These are phyloP conservation scores for Sebastiscus tertius DNA, from an alignment of 2,797 vertebrate genomes.

Conservation along the genomic window DNA sequence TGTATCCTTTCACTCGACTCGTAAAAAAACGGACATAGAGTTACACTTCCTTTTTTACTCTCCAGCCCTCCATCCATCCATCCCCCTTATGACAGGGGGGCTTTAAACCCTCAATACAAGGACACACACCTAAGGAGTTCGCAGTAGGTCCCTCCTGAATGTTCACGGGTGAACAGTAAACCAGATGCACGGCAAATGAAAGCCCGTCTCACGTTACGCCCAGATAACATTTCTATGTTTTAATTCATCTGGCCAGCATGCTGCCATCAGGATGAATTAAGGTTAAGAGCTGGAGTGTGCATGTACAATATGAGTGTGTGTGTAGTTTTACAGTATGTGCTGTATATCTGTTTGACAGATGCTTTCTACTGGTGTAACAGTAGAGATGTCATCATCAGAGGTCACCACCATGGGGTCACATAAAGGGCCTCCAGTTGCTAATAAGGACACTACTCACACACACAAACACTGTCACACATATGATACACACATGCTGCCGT, in stretches of 20 bases:
- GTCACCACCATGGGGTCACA: constrained; percentile 21
- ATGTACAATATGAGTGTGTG: not conserved
- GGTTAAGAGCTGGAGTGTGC: constrained; percentile 20
- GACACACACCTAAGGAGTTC: constrained; percentile 57
- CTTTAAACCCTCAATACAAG: constrained; percentile 63
- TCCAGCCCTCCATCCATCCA: constrained; percentile 65
- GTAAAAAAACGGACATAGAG: constrained; percentile 37
- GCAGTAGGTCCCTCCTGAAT: constrained; percentile 56
- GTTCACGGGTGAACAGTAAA: constrained; percentile 68
- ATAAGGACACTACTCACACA: constrained; percentile 16
- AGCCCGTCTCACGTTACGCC: constrained; percentile 57
- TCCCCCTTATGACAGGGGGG: constrained; percentile 32
- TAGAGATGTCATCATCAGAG: constrained; percentile 61
- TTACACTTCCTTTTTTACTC: constrained; percentile 50
- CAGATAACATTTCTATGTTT: constrained; percentile 56
- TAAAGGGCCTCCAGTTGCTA: constrained; percentile 26
- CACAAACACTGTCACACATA: not conserved
- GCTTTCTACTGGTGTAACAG: constrained; percentile 56
- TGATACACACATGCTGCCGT: not conserved
- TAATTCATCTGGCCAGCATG: constrained; percentile 46
- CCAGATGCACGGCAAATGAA: constrained; percentile 70
- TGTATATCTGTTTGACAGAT: constrained; percentile 53
- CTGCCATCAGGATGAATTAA: constrained; percentile 63
- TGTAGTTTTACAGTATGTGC: not conserved
- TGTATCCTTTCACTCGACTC: constrained; percentile 91